Conservation (phyloP, 2,888 invertebrate species). For the Scotopteryx bipunctaria region DNA sequence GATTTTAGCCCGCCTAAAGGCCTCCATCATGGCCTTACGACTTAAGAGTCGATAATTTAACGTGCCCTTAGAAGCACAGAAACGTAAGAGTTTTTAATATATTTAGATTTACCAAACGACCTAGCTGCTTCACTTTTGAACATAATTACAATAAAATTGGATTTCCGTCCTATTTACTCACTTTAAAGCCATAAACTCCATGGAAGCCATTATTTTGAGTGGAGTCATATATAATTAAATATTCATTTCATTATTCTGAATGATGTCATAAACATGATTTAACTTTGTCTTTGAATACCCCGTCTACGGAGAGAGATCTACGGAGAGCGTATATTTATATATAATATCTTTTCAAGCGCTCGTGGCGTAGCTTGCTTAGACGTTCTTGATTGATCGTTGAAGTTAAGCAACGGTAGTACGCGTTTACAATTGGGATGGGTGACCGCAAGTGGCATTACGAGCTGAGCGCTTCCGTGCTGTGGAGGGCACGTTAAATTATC, state of each 20-base stretch:
- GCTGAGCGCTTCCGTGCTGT: no score
- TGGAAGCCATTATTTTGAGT: constrained; percentile 31
- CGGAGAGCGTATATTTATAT: no score
- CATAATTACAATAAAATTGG: constrained; percentile 27
- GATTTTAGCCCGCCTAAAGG: no score
- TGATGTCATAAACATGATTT: constrained; percentile 28
- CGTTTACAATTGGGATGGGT: no score
- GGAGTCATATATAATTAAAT: constrained; percentile 38
- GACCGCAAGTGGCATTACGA: no score
- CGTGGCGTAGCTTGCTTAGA: no score
- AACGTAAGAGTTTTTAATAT: not conserved
- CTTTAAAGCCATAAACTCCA: constrained; percentile 38
- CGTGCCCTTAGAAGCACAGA: not conserved
- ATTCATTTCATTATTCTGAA: constrained; percentile 27
- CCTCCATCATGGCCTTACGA: no score
- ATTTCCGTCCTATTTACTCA: constrained; percentile 38
- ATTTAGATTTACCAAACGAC: not conserved
- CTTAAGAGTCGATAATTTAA: no score
- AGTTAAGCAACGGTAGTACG: no score
- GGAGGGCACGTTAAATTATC: no score
- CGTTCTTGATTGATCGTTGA: no score
- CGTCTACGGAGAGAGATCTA: constrained; percentile 8
- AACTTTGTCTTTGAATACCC: constrained; percentile 17
- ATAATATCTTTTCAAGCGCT: no score
- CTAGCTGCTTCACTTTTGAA: constrained; percentile 7